Evolutionary conservation across 1,140 invertebrate genomes (phyloP).

Genomic region (Papilio polyxenes): DNA sequence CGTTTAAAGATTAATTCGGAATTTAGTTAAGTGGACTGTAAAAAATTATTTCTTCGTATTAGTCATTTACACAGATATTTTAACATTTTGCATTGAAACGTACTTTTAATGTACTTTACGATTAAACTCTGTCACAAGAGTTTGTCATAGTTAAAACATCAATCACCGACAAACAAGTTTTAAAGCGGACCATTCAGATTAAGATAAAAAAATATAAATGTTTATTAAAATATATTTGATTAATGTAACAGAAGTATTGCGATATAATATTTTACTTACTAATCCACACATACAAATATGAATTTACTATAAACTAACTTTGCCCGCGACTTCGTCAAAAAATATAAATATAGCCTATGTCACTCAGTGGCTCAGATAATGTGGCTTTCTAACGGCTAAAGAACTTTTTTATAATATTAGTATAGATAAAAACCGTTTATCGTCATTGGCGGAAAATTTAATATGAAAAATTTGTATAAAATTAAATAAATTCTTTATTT

Average conservation of each 20-base stretch:
- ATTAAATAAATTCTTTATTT: too few species aligned
- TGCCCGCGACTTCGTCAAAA: too few species aligned
- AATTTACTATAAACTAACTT: neutral
- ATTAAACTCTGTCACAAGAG: neutral
- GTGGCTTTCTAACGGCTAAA: too few species aligned
- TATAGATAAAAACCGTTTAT: too few species aligned
- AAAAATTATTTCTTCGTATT: neutral
- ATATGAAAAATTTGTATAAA: too few species aligned
- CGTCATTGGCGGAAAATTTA: too few species aligned
- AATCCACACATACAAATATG: neutral
- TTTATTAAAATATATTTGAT: neutral
- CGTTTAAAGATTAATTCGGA: neutral
- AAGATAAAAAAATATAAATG: neutral
- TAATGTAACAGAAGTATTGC: neutral
- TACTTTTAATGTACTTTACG: neutral
- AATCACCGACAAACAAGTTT: conserved; percentile 13
- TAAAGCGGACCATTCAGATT: neutral
- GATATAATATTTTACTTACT: neutral
- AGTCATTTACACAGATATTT: neutral
- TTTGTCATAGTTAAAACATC: neutral
- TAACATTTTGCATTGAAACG: too few species aligned
- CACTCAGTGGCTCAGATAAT: too few species aligned
- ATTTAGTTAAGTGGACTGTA: neutral
- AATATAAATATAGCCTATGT: too few species aligned
- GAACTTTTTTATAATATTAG: too few species aligned